Evolutionary conservation across 1,140 invertebrate genomes (phyloP), one percentile per base, ranked within the genome.

Genomic region (Trachymyrmex cornetzi): DNA sequence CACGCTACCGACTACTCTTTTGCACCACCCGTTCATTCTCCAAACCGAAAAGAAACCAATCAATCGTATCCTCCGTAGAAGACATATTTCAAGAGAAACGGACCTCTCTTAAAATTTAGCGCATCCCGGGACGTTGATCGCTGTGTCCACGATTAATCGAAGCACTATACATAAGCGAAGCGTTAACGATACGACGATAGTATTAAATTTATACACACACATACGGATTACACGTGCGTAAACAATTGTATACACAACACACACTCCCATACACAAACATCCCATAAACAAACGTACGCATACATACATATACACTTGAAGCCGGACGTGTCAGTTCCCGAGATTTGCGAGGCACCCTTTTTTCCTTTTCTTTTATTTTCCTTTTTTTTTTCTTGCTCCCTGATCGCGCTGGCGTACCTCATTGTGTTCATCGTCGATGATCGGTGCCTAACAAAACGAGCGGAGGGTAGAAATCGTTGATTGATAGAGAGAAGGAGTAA

Each of bases 121-220:
- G 77, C 91, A 93, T 93, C 92, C 90, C 91, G 90, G 92, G 91
- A 90, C 90, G 91, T 93, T 88, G 92, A 93, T 92, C 90, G 92
- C 92, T 90, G 81, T 91, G 91, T 88, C 86, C 77, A 90, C 91
- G 85, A 92, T 92, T 92, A 88, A 93, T 92, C 77, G 89, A 93
- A 90, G 85, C 89, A 88, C 61, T 82, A 84, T 71, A 48, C 66
- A 61, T 91, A 90, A 90, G 81, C 44, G 87, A 88, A 86, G 66
- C 30, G 61, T 90, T 87, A 90, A 90, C 89, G 77, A 90, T 88
- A 89, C 57, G 89, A 90, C 69, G 86, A 91, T 91, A 93, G 91
- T 93, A 92, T 93, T 93, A 92, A 93, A 92, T 94, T 93, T 93
- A 92, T 93, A 93, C 89, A 91, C 89, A 91, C 89, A 89, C 77